Evolutionary conservation across 2,797 vertebrate species (phyloP).

Genomic region (Apogon hyalosoma): DNA sequence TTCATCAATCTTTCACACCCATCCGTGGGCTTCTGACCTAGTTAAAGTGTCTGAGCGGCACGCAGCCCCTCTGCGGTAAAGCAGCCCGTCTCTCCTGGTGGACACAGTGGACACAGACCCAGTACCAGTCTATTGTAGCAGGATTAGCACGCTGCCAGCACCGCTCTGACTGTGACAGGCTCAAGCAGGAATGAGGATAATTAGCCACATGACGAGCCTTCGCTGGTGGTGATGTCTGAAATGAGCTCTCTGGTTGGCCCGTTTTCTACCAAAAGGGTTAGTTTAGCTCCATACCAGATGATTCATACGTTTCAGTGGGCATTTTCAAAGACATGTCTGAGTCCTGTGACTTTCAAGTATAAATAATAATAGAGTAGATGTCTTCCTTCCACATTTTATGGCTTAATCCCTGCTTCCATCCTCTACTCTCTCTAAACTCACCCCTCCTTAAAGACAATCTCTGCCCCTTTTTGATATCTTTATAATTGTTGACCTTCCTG

Average conservation of each 20-base stretch:
- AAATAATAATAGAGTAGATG: conserved; percentile 3
- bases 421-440: not conserved
- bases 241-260: conserved; percentile 39
- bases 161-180: conserved; percentile 56
- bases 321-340: conserved; percentile 8
- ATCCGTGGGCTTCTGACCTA: conserved; percentile 79
- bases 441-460: conserved; percentile 30
- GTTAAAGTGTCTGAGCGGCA: conserved; percentile 66
- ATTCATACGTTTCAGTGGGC: conserved; percentile 33
- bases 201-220: conserved; percentile 65
- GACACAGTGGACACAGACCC: conserved; percentile 64
- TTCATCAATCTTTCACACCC: conserved; percentile 81
- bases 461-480: conserved; percentile 24
- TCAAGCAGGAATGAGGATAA: conserved; percentile 66
- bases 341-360: conserved; percentile 8
- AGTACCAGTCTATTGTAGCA: conserved; percentile 71
- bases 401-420: not conserved
- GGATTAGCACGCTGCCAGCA: conserved; percentile 69
- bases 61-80: conserved; percentile 55
- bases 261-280: conserved; percentile 11
- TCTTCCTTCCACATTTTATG: not conserved
- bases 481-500: conserved; percentile 46
- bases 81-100: conserved; percentile 64
- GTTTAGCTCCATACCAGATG: conserved; percentile 27
- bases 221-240: conserved; percentile 40